Conservation (phyloP, 2,888 invertebrate genomes). For the Mayetiola destructor region DNA sequence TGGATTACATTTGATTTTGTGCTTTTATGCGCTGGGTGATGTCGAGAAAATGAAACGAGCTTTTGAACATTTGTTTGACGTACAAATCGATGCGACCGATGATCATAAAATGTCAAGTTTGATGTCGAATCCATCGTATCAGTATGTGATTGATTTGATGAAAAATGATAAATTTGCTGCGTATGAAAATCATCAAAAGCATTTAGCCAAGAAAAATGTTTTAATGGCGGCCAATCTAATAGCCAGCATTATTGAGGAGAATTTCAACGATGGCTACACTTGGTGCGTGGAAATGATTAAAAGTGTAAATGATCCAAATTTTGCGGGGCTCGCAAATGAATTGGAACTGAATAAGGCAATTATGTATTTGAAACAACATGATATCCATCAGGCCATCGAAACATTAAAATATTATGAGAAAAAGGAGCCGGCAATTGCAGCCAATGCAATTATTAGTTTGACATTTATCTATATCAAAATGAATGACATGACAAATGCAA, state of each 20-base stretch:
- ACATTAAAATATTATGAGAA: conserved; percentile 75
- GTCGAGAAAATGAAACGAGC: conserved; percentile 85
- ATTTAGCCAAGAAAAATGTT: conserved; percentile 67
- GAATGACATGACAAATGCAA: conserved; percentile 63
- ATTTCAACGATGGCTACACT: conserved; percentile 50
- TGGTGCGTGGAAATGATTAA: conserved; percentile 94
- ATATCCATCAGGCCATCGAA: conserved; percentile 65
- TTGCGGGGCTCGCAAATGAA: conserved; percentile 67
- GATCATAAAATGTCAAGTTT: conserved; percentile 51
- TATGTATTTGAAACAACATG: conserved; percentile 66
- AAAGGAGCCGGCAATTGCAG: conserved; percentile 67
- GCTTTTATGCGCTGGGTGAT: conserved; percentile 80
- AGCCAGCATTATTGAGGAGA: conserved; percentile 64
- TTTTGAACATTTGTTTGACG: conserved; percentile 78
- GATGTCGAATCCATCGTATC: conserved; percentile 19
- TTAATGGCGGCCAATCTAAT: conserved; percentile 79
- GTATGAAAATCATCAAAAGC: conserved; percentile 53
- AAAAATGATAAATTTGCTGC: conserved; percentile 61
- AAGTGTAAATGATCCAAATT: conserved; percentile 77
- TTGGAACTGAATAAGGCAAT: conserved; percentile 83
- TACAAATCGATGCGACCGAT: conserved; percentile 69
- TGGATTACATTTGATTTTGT: conserved; percentile 76
- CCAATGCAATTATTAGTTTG: conserved; percentile 72
- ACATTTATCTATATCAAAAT: conserved; percentile 68
- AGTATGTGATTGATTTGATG: conserved; percentile 49